Percentiles rank a stretch among this genome's conserved stretches.
Conservation (phyloP, 2,888 invertebrate genomes). For the Cosmia pyralina region DNA sequence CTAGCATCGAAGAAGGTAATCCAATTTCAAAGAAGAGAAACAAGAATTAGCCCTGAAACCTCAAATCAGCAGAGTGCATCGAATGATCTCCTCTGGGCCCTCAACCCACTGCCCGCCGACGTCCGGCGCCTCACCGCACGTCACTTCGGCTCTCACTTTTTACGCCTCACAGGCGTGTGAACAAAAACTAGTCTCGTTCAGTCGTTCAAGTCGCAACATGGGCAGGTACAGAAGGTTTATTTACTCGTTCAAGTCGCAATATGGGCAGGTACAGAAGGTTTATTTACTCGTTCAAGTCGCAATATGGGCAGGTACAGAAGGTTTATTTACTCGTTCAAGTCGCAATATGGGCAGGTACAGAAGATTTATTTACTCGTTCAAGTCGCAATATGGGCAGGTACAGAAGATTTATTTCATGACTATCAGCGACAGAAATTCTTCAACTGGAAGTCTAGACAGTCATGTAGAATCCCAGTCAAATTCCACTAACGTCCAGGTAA, state of each 20-base stretch:
- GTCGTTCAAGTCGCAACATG: neutral
- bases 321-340: no score
- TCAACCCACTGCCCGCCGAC: constrained; percentile 18
- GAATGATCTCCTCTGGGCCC: constrained; percentile 13
- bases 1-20: neutral
- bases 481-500: no score
- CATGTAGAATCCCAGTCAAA: neutral
- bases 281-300: no score
- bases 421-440: no score
- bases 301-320: no score
- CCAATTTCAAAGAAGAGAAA: neutral
- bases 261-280: no score
- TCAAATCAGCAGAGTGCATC: constrained; percentile 30
- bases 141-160: constrained; percentile 46
- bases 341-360: no score
- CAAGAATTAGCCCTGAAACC: neutral
- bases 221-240: constrained; percentile 13
- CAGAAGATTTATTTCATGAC: no score
- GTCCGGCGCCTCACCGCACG: constrained; percentile 28
- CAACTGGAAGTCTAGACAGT: neutral
- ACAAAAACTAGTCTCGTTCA: constrained; percentile 34
- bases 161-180: constrained; percentile 40
- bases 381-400: no score
- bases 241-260: no score
- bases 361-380: no score